Percentiles rank a stretch among this genome's conserved stretches.
phyloP scores from a whole-genome alignment of 2,888 invertebrate genomes.

The Andrena flavipes region DNA sequence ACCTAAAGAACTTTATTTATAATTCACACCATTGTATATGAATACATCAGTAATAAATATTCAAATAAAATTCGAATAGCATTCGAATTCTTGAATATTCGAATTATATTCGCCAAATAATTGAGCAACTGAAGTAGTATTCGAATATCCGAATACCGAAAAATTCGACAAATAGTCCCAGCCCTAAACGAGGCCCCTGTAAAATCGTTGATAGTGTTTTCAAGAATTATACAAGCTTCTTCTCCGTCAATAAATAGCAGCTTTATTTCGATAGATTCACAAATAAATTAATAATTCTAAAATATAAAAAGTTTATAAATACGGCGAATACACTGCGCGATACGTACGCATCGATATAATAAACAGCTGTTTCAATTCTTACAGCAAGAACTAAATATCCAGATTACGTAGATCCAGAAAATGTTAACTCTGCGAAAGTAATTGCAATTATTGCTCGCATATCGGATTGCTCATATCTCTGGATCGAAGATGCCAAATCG shows the following conservation, averaged over 20 bases:
- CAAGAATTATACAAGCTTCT: not conserved
- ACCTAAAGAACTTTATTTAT: too few relatives aligned
- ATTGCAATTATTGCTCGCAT: conserved; percentile 30
- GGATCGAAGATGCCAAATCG: conserved; percentile 51
- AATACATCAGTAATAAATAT: too few relatives aligned
- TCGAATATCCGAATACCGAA: too few relatives aligned
- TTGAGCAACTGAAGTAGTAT: too few relatives aligned
- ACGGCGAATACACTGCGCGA: not conserved
- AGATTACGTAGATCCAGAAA: not conserved
- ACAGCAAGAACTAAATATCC: too few relatives aligned
- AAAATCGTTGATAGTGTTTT: too few relatives aligned
- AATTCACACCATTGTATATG: too few relatives aligned
- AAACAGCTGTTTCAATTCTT: not conserved
- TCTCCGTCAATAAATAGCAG: not conserved
- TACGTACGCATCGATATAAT: not conserved
- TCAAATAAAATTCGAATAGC: too few relatives aligned
- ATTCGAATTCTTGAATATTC: too few relatives aligned
- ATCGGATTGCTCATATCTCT: conserved; percentile 51
- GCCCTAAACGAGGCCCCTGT: too few relatives aligned
- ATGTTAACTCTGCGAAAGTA: not conserved
- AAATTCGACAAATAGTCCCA: too few relatives aligned
- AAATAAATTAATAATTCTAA: conserved; percentile 5
- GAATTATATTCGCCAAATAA: too few relatives aligned
- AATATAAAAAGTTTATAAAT: not conserved
- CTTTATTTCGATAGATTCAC: not conserved